Evolutionary conservation across 2,888 invertebrate species (phyloP).

Genomic region (Trachelus tabidus): DNA sequence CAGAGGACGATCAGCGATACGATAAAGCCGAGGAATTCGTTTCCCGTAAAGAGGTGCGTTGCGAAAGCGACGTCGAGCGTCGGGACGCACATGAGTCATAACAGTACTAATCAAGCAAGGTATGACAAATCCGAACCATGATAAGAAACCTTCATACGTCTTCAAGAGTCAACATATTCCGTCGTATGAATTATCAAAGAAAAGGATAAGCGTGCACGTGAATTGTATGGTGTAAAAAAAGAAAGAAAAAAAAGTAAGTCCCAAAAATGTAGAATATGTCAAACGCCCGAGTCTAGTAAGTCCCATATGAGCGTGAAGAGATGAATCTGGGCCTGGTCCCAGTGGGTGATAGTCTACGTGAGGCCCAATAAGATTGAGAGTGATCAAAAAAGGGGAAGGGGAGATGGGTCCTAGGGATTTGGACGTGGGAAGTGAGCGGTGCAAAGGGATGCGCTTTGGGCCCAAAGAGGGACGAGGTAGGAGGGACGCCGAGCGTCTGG

Average conservation of each 20-base stretch:
- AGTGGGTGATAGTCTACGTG: neutral
- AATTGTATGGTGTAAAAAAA: neutral
- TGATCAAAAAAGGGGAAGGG: neutral
- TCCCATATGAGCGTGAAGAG: neutral
- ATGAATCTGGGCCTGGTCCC: slow-evolving; percentile 6
- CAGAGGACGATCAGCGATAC: neutral
- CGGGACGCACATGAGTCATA: neutral
- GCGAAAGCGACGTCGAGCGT: neutral
- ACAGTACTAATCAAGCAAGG: neutral
- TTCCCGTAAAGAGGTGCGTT: neutral
- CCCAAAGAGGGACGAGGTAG: slow-evolving; percentile 36
- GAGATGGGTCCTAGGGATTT: neutral
- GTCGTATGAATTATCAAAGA: neutral
- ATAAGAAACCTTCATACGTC: neutral
- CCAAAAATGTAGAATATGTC: too few species aligned
- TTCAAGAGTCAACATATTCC: neutral
- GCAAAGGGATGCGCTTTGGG: slow-evolving; percentile 15
- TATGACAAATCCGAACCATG: neutral
- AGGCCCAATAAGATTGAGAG: slow-evolving; percentile 1
- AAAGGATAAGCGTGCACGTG: too few species aligned
- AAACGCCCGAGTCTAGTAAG: too few species aligned
- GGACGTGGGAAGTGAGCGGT: slow-evolving; percentile 6
- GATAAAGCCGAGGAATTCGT: neutral
- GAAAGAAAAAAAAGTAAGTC: too few species aligned
- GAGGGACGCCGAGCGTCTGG: slow-evolving; percentile 46